Conservation (phyloP, 92 coral and sea anemone genomes). For the Parazoanthus atlanticus region DNA sequence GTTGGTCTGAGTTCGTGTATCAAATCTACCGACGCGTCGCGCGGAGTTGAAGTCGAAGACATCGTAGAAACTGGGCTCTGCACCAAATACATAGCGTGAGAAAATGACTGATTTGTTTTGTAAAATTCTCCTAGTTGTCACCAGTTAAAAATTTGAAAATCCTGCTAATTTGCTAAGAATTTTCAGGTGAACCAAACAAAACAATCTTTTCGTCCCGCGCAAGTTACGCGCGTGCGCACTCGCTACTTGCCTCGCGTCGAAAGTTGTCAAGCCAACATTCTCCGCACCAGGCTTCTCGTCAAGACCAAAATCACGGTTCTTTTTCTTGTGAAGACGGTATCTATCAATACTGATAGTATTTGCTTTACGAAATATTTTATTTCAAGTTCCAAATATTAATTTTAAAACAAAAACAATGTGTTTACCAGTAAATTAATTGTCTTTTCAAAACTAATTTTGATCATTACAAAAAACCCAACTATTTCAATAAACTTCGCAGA, state of each 20-base stretch:
- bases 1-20: constrained; percentile 64
- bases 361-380: too few species aligned
- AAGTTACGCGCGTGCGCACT: constrained; percentile 24
- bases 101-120: neutral
- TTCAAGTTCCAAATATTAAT: too few species aligned
- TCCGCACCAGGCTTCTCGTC: neutral
- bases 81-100: constrained; percentile 81
- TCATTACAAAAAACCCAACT: too few species aligned
- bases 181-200: neutral
- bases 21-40: constrained; percentile 54
- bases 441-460: too few species aligned
- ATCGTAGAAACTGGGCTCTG: constrained; percentile 81
- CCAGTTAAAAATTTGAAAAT: neutral
- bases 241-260: constrained; percentile 10
- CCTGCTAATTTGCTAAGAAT: neutral
- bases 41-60: constrained; percentile 76
- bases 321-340: too few species aligned
- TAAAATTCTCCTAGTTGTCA: neutral
- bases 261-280: constrained; percentile 44
- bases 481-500: too few species aligned
- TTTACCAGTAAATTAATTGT: too few species aligned
- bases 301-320: too few species aligned
- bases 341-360: too few species aligned
- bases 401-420: too few species aligned
- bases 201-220: neutral